Conservation (phyloP, 1,140 invertebrate species). For the Drosophila setifemur region DNA sequence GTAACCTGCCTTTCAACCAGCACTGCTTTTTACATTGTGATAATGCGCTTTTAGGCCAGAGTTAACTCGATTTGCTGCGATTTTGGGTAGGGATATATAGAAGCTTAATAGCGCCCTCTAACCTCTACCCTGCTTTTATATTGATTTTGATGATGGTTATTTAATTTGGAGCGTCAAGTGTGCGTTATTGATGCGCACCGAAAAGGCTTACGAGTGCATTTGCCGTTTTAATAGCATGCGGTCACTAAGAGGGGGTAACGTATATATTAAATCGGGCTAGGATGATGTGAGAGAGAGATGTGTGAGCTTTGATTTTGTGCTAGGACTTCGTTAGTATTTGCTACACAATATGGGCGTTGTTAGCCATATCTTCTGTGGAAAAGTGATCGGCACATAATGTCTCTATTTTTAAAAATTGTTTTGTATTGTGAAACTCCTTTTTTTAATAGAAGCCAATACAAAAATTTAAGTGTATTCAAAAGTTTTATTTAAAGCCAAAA, state of each 20-base stretch:
- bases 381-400: too few relatives aligned
- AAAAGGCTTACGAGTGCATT: constrained; percentile 45
- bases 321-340: too few relatives aligned
- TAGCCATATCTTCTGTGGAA: too few relatives aligned
- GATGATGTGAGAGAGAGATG: too few relatives aligned
- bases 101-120: background rate
- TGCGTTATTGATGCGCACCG: constrained; percentile 70
- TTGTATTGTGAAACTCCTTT: too few relatives aligned
- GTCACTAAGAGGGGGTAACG: background rate
- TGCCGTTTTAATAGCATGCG: constrained; percentile 46
- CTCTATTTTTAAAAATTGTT: too few relatives aligned
- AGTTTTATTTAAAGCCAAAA: too few relatives aligned
- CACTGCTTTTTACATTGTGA: constrained; percentile 51
- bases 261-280: too few relatives aligned
- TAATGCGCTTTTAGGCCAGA: constrained; percentile 65
- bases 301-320: too few relatives aligned
- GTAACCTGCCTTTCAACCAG: background rate
- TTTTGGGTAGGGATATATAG: background rate
- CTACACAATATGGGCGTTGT: too few relatives aligned
- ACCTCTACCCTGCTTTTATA: constrained; percentile 19
- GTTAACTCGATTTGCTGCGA: constrained; percentile 71
- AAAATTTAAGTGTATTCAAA: too few relatives aligned
- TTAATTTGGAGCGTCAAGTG: constrained; percentile 79
- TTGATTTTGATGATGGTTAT: constrained; percentile 80
- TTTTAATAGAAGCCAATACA: too few relatives aligned